Conservation (phyloP, 2,888 invertebrate species). For the Rugalucina vietnamica region DNA sequence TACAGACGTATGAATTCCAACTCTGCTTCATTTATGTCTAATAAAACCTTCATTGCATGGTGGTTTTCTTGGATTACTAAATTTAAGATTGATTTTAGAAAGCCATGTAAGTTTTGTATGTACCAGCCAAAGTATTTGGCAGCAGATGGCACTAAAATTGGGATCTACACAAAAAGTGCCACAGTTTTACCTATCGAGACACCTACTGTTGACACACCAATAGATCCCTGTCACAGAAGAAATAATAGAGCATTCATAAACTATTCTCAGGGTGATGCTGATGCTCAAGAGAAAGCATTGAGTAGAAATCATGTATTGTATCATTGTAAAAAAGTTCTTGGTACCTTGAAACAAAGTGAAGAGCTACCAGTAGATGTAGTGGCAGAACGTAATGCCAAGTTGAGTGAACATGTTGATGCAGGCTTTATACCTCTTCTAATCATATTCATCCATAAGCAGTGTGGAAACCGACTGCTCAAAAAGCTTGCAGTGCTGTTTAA, state of each 20-base stretch:
- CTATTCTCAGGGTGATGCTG: slow-evolving; percentile 2
- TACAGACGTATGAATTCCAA: not conserved
- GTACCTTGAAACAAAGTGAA: not conserved
- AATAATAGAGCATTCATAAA: slow-evolving; percentile 27
- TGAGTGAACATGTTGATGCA: not conserved
- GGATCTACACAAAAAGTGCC: not conserved
- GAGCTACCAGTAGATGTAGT: not conserved
- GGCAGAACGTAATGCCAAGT: not conserved
- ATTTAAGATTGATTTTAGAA: slow-evolving; percentile 27
- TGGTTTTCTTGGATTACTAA: slow-evolving; percentile 31
- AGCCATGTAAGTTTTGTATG: not conserved
- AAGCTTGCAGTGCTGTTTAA: too few relatives aligned
- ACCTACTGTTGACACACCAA: not conserved
- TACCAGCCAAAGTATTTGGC: not conserved
- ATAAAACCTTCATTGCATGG: slow-evolving; percentile 6
- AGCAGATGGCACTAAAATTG: not conserved
- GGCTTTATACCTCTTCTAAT: not conserved
- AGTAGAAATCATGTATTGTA: slow-evolving; percentile 13
- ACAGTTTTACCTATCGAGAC: not conserved
- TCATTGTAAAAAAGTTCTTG: too few relatives aligned
- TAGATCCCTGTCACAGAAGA: slow-evolving; percentile 21
- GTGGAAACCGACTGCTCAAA: too few relatives aligned
- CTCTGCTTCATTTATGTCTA: not conserved
- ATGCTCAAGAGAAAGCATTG: not conserved
- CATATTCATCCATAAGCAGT: not conserved